Evolutionary conservation across 2,888 invertebrate genomes (phyloP), one percentile per base, ranked within the genome.

Genomic region (Caenorhabditis sp.): DNA sequence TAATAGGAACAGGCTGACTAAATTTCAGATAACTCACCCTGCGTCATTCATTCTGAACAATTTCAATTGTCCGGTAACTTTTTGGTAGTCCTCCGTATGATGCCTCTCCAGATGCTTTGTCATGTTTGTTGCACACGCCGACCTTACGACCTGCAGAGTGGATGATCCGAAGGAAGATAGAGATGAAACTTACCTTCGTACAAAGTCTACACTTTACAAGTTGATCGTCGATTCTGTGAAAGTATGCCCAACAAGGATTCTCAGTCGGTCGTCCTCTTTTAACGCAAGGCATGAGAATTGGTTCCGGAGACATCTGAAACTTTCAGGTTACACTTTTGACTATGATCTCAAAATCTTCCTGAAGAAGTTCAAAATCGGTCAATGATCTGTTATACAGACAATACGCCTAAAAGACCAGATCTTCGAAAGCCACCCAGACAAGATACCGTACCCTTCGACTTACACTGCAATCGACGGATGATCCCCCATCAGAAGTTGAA

Each of bases 101-200:
- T 89, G 89, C 51, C 89, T 63, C 54, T 89, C 89, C 73, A 89
- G 66, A 74, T 89, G 89, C 68, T 89, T 89, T 49, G 89, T 89
- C 89, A 89, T 89, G 49, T 89, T 89, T 31, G 89, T 89, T n/a
- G 89, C 87, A 66, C 89, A 89, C 24, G 89, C 89, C 31, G 89
- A 89, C 70, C 86, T 82, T 8, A 89, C 89, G 22, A 87, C 79
- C 88, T 88, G 70, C n/a, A 85, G 66, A 1, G 8, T 54, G 26
- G 19, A 44, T 38, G 38, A 19, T 19, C 10, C 41, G 4, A 10
- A 16, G 26, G 6, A 16, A 28, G 4, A 38, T 58, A 19, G 26
- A 1, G 49, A 19, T 5, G n/a, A 26, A 7, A 19, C 35, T 7
- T 5, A 86, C 88, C 79, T 88, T 89, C 22, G 84, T 84, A 76